phyloP scores from a whole-genome alignment of 2,797 vertebrate species.

The Eupleurogrammus muticus region DNA sequence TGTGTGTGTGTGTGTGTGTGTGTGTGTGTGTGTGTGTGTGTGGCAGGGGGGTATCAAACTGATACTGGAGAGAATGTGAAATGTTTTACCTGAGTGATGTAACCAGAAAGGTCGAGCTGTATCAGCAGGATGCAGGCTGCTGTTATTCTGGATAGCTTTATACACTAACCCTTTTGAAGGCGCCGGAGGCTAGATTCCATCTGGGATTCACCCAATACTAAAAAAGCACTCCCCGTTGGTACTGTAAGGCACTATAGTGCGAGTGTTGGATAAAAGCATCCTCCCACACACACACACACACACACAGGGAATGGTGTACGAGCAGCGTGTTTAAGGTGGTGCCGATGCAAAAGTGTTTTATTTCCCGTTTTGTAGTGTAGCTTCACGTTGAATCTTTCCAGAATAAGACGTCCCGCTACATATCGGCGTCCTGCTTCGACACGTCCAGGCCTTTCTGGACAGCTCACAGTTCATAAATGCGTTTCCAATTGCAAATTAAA shows the following conservation, averaged over 20 bases:
- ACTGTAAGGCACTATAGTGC: conserved; percentile 32
- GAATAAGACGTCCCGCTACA: background rate
- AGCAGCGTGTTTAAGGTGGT: background rate
- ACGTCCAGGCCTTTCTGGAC: background rate
- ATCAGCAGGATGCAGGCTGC: conserved; percentile 47
- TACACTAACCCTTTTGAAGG: conserved; percentile 22
- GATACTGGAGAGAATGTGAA: conserved; percentile 24
- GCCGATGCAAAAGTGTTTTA: conserved; percentile 7
- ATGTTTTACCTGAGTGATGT: conserved; percentile 47
- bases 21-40: too few relatives aligned
- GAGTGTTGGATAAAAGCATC: conserved; percentile 29
- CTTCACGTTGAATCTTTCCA: background rate
- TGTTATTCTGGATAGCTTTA: conserved; percentile 39
- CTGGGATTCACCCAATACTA: conserved; percentile 34
- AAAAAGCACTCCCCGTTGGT: conserved; percentile 41
- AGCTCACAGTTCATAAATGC: background rate
- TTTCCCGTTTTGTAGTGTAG: conserved; percentile 7
- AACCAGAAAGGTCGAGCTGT: conserved; percentile 51
- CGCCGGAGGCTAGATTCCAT: conserved; percentile 34
- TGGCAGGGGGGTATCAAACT: conserved; percentile 3
- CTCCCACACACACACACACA: conserved; percentile 1
- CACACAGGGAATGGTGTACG: background rate
- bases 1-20: too few relatives aligned
- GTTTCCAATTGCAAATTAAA: background rate
- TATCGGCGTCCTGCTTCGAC: conserved; percentile 3